Conservation (phyloP, 1,140 invertebrate species). For the Drosophila erecta region DNA sequence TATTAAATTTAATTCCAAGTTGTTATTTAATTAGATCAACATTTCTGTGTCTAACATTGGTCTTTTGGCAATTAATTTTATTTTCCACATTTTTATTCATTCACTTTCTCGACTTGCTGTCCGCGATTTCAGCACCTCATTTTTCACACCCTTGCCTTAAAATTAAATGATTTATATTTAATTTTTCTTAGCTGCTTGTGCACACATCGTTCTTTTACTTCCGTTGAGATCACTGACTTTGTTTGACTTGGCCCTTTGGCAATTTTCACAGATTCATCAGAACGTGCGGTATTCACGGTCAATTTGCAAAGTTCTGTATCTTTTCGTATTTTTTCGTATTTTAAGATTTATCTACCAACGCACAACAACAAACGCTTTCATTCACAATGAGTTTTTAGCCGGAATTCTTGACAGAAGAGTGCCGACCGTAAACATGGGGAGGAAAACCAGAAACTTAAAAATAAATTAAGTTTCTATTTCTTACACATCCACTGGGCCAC, state of each 20-base stretch:
- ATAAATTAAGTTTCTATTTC: slow-evolving; percentile 74
- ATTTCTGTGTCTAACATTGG: slow-evolving; percentile 2
- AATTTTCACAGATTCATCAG: slow-evolving; percentile 34
- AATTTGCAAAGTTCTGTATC: slow-evolving; percentile 59
- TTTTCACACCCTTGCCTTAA: slow-evolving; percentile 27
- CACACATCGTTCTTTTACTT: slow-evolving; percentile 1
- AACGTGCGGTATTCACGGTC: slow-evolving; percentile 62
- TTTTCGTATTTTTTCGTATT: slow-evolving; percentile 34
- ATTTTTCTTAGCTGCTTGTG: not conserved
- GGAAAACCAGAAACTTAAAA: slow-evolving; percentile 71
- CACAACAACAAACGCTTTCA: slow-evolving; percentile 67
- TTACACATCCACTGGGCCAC: slow-evolving; percentile 46
- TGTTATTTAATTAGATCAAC: slow-evolving; percentile 7
- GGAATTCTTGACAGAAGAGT: slow-evolving; percentile 65
- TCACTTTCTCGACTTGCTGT: slow-evolving; percentile 13
- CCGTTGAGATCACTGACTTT: slow-evolving; percentile 5
- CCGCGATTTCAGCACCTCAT: slow-evolving; percentile 12
- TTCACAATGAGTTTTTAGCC: slow-evolving; percentile 67
- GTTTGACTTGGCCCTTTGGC: not conserved
- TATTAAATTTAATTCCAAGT: slow-evolving; percentile 2
- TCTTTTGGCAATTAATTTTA: slow-evolving; percentile 8
- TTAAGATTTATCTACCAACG: slow-evolving; percentile 21
- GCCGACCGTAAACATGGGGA: slow-evolving; percentile 41
- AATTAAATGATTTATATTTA: slow-evolving; percentile 9
- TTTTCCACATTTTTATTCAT: slow-evolving; percentile 15